Evolutionary conservation across 2,113 vertebrate species (phyloP), one percentile per base, ranked within the genome.

Genomic region (Pseudorhombus dupliciocellatus): DNA sequence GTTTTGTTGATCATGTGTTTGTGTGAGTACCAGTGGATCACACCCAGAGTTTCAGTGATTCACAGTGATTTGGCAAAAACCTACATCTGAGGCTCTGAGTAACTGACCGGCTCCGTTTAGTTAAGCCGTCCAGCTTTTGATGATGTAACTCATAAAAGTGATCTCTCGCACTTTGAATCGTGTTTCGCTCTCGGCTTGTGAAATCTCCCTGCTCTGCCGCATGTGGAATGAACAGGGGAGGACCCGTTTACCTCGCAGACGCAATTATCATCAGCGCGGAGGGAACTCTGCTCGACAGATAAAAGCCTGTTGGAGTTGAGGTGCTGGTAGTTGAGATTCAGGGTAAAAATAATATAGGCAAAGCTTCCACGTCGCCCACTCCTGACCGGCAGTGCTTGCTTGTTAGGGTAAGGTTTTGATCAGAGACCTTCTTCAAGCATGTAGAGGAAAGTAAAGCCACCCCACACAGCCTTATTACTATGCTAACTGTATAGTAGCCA

Each of bases 401-500:
- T 67, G 48, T 56, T 34, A 25, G 58, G 28, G n/a, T 2, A 9
- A 52, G 31, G 22, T 26, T 55, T 55, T 15, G 15, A 34, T 57
- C 53, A 51, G 5, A 57, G 31, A 62, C 37, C 25, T 8, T 31
- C 40, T 66, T 53, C 12, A 46, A 69, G 16, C 31, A 64, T 26
- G 28, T 42, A 46, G 14, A 12, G 20, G 40, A 58, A 42, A 42
- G 21, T 11, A 11, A 46, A 52, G 51, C 70, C 34, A 30, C 50
- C 1, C 25, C 65, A 24, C 30, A 24, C 16, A 16, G 61, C 40
- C 61, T 61, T 67, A 28, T 72, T 65, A 31, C 26, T 16, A 30
- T 60, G 42, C 57, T 57, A 61, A 73, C 70, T 77, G 75, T 55
- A 54, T 15, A 34, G 61, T 75, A 54, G 69, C 75, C 65, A 58